Conservation (phyloP, 2,113 vertebrate species). For the Crypturellus undulatus region DNA sequence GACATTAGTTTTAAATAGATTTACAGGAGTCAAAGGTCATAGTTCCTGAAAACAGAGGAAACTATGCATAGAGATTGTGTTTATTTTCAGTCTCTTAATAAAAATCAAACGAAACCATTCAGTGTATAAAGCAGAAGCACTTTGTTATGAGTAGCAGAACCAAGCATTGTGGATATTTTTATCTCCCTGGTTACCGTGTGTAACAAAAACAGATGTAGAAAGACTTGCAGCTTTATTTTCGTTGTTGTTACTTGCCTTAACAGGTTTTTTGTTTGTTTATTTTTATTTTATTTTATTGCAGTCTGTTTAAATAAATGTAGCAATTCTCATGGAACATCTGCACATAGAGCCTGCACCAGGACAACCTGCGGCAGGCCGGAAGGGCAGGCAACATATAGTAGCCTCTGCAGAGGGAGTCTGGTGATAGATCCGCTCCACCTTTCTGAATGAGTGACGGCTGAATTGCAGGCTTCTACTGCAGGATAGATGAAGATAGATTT, state of each 20-base stretch:
- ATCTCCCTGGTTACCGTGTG: conserved; percentile 60
- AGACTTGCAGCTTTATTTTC: conserved; percentile 6
- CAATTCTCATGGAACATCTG: conserved; percentile 22
- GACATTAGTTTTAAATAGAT: conserved; percentile 73
- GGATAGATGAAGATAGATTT: conserved; percentile 21
- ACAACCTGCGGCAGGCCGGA: neutral
- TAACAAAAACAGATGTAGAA: conserved; percentile 71
- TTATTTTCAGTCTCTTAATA: conserved; percentile 80
- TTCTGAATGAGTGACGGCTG: neutral
- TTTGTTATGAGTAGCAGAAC: conserved; percentile 69
- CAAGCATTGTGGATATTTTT: conserved; percentile 38
- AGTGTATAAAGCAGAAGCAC: conserved; percentile 70
- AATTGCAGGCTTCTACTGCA: conserved; percentile 7
- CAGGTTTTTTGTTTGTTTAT: neutral
- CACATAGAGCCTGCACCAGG: neutral
- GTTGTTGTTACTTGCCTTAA: neutral
- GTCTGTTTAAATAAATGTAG: conserved; percentile 52
- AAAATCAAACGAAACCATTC: conserved; percentile 71
- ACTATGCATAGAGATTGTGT: conserved; percentile 72
- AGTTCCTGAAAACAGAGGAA: conserved; percentile 78
- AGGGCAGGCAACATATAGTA: neutral
- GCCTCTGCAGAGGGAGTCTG: neutral
- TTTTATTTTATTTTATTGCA: neutral
- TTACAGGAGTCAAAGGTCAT: conserved; percentile 76
- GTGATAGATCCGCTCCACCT: neutral